A percentile compares a stretch with the other conserved stretches of the same genome.
Conservation (phyloP, 2,888 invertebrate species). For the Dasypogon diadema region DNA sequence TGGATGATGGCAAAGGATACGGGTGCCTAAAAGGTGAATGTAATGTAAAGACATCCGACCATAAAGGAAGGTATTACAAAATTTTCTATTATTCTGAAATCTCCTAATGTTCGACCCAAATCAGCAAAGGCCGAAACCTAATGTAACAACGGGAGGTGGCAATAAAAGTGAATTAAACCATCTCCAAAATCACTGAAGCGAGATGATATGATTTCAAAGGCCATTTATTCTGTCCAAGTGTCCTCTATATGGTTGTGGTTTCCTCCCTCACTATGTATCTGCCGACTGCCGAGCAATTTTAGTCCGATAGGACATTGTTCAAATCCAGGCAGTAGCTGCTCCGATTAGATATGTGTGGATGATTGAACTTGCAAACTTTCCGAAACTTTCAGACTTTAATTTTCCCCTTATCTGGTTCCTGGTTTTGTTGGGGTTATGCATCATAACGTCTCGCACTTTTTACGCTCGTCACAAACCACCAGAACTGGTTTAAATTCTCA, state of each 20-base stretch:
- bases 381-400: conserved; percentile 43
- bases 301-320: conserved; percentile 44
- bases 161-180: conserved; percentile 55
- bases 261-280: not conserved
- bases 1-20: not conserved
- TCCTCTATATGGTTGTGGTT: conserved; percentile 49
- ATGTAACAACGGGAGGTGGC: conserved; percentile 52
- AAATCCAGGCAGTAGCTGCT: conserved; percentile 48
- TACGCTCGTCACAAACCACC: not conserved
- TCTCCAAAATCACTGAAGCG: conserved; percentile 53
- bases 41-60: conserved; percentile 41
- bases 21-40: conserved; percentile 30
- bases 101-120: conserved; percentile 51
- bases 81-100: conserved; percentile 45
- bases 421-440: conserved; percentile 45
- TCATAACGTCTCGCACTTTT: conserved; percentile 33
- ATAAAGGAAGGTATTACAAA: conserved; percentile 48
- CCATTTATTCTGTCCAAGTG: conserved; percentile 53
- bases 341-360: conserved; percentile 52
- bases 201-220: conserved; percentile 54
- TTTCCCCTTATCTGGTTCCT: conserved; percentile 41
- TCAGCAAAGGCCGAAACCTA: conserved; percentile 39
- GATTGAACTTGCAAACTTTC: conserved; percentile 50
- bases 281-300: not conserved
- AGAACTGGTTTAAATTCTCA: conserved; percentile 29